phyloP scores from a whole-genome alignment of 2,113 vertebrate genomes.

The Seriola quinqueradiata region DNA sequence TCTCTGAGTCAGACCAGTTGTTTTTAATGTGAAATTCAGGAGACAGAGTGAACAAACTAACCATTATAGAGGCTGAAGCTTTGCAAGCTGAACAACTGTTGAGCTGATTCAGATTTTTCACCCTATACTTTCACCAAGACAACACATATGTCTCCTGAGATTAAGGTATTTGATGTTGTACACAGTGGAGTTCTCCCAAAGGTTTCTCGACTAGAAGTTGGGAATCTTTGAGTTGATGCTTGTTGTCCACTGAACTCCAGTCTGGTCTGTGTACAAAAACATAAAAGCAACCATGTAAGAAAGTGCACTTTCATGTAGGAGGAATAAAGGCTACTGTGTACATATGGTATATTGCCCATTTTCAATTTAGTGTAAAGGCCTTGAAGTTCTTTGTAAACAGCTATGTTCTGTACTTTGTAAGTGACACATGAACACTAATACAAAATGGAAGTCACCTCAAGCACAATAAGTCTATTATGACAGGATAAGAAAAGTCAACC shows the following conservation, averaged over 20 bases:
- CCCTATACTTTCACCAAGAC: not conserved
- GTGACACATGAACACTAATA: not conserved
- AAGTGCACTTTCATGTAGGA: not conserved
- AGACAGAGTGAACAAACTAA: not conserved
- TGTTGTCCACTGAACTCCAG: not conserved
- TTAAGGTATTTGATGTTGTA: not conserved
- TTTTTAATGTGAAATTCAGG: not conserved
- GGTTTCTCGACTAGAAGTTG: not conserved
- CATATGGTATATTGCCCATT: not conserved
- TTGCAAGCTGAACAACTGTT: not conserved
- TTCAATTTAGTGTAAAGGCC: not conserved
- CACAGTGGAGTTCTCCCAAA: not conserved
- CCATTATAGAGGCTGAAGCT: not conserved
- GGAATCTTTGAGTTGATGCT: not conserved
- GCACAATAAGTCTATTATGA: not conserved
- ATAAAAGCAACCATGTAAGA: not conserved
- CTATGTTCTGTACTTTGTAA: not conserved
- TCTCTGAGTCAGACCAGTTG: not conserved
- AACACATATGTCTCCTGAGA: not conserved
- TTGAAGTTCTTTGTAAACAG: constrained; percentile 4
- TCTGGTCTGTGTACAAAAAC: not conserved
- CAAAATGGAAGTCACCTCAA: not conserved
- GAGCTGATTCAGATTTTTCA: not conserved
- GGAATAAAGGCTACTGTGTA: not conserved
- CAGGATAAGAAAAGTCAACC: not conserved